Evolutionary conservation across 2,888 invertebrate genomes (phyloP).

Genomic region (Conchocele bisecta): DNA sequence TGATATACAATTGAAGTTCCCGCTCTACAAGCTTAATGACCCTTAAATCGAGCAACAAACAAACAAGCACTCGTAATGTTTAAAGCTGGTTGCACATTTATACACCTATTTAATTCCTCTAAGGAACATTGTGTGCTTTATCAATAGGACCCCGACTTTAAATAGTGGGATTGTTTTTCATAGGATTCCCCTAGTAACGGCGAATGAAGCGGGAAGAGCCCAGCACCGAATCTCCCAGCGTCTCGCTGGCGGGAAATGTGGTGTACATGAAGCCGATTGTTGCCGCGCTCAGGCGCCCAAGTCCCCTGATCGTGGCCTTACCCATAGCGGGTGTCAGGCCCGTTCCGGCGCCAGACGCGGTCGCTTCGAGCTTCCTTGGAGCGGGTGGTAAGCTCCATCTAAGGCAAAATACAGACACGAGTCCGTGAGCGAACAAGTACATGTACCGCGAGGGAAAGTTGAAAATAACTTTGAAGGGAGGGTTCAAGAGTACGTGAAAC

Average conservation of each 20-base stretch:
- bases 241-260: too few relatives aligned
- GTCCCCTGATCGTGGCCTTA: constrained; percentile 79
- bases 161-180: too few relatives aligned
- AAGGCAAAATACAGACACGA: constrained; percentile 87
- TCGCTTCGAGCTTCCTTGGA: constrained; percentile 45
- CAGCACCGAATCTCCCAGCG: constrained; percentile 85
- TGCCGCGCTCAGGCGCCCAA: constrained; percentile 59
- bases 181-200: constrained; percentile 87
- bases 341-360: constrained; percentile 27
- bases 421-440: constrained; percentile 88
- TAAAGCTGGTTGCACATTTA: too few relatives aligned
- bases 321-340: constrained; percentile 58
- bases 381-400: constrained; percentile 85
- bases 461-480: constrained; percentile 87
- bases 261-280: constrained; percentile 79
- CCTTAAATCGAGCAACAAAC: too few relatives aligned
- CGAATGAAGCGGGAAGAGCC: constrained; percentile 87
- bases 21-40: too few relatives aligned
- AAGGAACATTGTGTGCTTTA: too few relatives aligned
- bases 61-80: too few relatives aligned
- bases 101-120: too few relatives aligned
- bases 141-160: too few relatives aligned
- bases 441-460: constrained; percentile 89
- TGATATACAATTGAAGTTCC: too few relatives aligned
- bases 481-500: constrained; percentile 86